These are phyloP conservation scores for Siniperca chuatsi DNA, from an alignment of 2,113 vertebrate species.

Conservation along the genomic window DNA sequence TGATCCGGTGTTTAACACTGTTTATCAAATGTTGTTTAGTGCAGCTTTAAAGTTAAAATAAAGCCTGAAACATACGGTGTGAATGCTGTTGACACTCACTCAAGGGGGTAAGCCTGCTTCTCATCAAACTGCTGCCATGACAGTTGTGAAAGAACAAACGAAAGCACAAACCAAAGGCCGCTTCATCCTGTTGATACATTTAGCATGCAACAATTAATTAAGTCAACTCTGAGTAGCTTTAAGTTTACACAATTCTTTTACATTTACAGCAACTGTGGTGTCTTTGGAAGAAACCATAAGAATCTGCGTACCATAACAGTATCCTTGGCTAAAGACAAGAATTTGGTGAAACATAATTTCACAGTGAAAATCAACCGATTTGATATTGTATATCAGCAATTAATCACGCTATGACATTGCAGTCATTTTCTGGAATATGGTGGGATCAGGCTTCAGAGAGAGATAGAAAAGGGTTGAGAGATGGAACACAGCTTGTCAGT, in stretches of 20 bases:
- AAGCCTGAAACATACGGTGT: not conserved
- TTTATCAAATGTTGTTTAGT: too few species aligned
- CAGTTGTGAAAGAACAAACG: not conserved
- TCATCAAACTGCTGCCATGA: not conserved
- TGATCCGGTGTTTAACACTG: too few species aligned
- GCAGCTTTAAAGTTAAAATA: too few species aligned
- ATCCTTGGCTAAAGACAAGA: not conserved
- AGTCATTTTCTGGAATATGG: not conserved
- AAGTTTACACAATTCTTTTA: too few species aligned
- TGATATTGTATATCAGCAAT: not conserved
- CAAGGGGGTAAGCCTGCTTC: not conserved
- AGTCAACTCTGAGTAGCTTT: not conserved
- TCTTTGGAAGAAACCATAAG: too few species aligned
- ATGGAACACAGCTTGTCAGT: constrained; percentile 24
- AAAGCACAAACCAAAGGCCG: not conserved
- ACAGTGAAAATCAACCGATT: not conserved
- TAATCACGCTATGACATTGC: not conserved
- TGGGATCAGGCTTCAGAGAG: not conserved
- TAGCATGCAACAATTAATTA: not conserved
- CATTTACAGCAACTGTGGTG: too few species aligned
- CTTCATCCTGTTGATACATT: not conserved
- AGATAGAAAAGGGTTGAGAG: not conserved
- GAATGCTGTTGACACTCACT: not conserved
- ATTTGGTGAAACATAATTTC: not conserved
- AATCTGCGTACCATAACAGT: not conserved